phyloP scores from a whole-genome alignment of 1,140 invertebrate species.

The Ceratosolen fusciceps region DNA sequence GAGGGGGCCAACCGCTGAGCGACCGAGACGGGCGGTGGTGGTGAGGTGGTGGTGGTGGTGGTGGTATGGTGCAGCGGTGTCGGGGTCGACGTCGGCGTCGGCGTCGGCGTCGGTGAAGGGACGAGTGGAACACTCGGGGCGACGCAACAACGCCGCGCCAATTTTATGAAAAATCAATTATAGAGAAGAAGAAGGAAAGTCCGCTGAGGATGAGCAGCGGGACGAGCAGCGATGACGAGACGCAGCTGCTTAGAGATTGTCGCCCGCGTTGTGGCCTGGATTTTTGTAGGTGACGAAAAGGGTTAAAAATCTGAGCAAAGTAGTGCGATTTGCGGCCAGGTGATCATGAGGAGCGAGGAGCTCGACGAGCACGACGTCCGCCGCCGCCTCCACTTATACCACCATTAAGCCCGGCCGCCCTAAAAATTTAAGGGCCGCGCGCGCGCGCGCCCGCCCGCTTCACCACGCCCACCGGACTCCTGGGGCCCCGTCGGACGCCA shows the following conservation, averaged over 20 bases:
- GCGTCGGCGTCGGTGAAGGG: neutral
- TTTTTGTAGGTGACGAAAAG: slow-evolving; percentile 39
- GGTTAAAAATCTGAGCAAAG: slow-evolving; percentile 52
- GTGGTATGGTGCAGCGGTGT: neutral
- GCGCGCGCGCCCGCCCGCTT: slow-evolving; percentile 47
- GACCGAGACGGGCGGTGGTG: too few species aligned
- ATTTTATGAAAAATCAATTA: neutral
- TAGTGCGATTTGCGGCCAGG: slow-evolving; percentile 44
- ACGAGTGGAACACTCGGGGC: neutral
- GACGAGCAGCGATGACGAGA: neutral
- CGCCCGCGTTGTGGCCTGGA: neutral
- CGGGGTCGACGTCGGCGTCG: too few species aligned
- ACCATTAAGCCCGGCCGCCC: slow-evolving; percentile 21
- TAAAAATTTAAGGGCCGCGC: slow-evolving; percentile 47
- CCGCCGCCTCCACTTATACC: neutral
- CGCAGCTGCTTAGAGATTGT: too few species aligned
- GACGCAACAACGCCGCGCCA: too few species aligned
- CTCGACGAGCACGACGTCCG: neutral
- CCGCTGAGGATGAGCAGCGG: neutral
- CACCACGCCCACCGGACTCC: slow-evolving; percentile 42
- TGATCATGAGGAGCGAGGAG: slow-evolving; percentile 36
- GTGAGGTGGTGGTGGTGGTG: too few species aligned
- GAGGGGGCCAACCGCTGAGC: too few species aligned
- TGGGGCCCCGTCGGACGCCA: neutral
- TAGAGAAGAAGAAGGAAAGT: neutral